Evolutionary conservation across 1,140 invertebrate species (phyloP).

Genomic region (Anoplophora glabripennis): DNA sequence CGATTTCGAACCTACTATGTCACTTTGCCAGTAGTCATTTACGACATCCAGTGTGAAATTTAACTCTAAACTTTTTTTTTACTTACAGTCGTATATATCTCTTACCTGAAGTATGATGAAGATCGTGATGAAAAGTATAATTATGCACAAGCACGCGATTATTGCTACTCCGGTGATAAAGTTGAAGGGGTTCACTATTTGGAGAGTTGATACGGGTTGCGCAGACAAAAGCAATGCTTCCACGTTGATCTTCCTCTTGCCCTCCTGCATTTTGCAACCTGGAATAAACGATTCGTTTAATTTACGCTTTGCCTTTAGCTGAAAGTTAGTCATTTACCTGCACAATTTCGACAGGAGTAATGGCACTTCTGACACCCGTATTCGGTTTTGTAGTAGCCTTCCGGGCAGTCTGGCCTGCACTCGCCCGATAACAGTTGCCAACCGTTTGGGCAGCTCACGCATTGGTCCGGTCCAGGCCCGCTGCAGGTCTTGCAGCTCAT

Average conservation of each 20-base stretch:
- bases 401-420: constrained; percentile 79
- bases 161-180: constrained; percentile 64
- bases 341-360: constrained; percentile 78
- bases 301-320: too few species aligned
- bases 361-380: constrained; percentile 81
- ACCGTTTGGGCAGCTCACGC: constrained; percentile 73
- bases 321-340: constrained; percentile 57
- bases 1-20: too few species aligned
- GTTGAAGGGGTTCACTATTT: constrained; percentile 54
- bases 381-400: constrained; percentile 75
- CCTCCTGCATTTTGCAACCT: constrained; percentile 46
- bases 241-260: constrained; percentile 48
- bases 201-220: constrained; percentile 47
- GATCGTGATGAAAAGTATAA: constrained; percentile 64
- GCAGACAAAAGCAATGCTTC: constrained; percentile 45
- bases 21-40: too few species aligned
- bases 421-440: constrained; percentile 77
- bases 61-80: neutral
- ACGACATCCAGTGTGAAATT: too few species aligned
- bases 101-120: constrained; percentile 67
- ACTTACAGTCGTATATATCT: neutral
- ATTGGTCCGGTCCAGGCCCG: constrained; percentile 75
- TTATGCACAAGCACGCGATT: constrained; percentile 62
- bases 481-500: constrained; percentile 79
- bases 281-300: too few species aligned